Percentiles rank a stretch among this genome's conserved stretches.
These are phyloP conservation scores for Hippolais icterina DNA, from an alignment of 2,113 vertebrate species.

Conservation along the genomic window DNA sequence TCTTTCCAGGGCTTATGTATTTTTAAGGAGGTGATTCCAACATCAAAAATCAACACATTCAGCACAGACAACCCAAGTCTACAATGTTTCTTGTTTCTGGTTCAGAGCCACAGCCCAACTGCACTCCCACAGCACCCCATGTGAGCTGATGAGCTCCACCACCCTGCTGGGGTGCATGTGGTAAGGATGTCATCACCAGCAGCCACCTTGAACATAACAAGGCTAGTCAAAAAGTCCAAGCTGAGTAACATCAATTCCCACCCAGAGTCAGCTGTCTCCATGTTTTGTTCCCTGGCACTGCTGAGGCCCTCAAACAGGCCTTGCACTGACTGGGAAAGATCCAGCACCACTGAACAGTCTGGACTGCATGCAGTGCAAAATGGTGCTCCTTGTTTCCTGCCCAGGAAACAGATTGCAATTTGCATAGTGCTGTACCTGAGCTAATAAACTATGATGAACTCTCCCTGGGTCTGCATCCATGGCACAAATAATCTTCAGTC, in stretches of 20 bases:
- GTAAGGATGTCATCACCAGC: not conserved
- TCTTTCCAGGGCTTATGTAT: not conserved
- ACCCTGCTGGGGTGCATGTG: not conserved
- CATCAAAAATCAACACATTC: not conserved
- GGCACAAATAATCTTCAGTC: not conserved
- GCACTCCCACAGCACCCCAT: not conserved
- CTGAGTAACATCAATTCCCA: not conserved
- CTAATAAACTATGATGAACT: slow-evolving; percentile 32
- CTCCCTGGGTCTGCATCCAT: not conserved
- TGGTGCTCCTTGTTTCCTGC: not conserved
- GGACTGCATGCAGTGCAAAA: not conserved
- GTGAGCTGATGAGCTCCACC: not conserved
- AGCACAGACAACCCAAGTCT: not conserved
- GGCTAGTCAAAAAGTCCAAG: not conserved
- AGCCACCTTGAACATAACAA: not conserved
- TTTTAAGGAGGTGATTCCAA: not conserved
- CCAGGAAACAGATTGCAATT: slow-evolving; percentile 39
- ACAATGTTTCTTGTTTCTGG: not conserved
- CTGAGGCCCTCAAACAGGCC: not conserved
- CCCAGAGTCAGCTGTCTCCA: not conserved
- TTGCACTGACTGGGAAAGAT: not conserved
- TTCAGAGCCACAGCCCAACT: not conserved
- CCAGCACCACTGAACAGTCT: not conserved
- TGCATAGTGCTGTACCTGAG: not conserved
- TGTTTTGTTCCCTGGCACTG: not conserved